Percentiles rank a stretch among this genome's conserved stretches.
These are phyloP conservation scores for Pyrrhura leucotis DNA, from an alignment of 2,797 vertebrate species.

Conservation along the genomic window DNA sequence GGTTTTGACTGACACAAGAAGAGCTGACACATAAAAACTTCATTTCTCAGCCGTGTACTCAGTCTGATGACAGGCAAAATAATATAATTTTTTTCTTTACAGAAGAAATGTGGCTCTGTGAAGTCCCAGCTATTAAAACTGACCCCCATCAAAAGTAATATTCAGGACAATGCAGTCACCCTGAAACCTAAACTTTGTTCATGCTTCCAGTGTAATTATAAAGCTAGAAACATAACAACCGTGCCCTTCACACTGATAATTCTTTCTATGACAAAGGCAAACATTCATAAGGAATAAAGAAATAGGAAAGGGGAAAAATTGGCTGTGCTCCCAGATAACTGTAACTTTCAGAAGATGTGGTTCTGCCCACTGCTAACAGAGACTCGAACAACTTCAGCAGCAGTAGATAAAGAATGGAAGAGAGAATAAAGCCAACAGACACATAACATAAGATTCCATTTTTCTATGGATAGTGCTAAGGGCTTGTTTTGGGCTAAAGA, in stretches of 20 bases:
- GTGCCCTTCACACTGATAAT: neutral
- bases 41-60: neutral
- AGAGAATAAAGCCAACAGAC: neutral
- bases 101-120: neutral
- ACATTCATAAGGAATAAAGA: neutral
- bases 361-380: neutral
- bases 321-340: neutral
- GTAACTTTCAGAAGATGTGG: neutral
- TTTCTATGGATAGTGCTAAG: neutral
- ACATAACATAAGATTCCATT: neutral
- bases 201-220: neutral
- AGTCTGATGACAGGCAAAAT: neutral
- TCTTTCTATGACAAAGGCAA: neutral
- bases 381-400: neutral
- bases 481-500: neutral
- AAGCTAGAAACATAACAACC: neutral
- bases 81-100: neutral
- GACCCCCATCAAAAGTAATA: rapidly evolving
- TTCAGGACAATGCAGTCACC: neutral
- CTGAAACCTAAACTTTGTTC: neutral
- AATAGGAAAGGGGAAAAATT: neutral
- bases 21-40: neutral
- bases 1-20: neutral
- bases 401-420: neutral
- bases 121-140: neutral